Conservation (phyloP, 2,888 invertebrate genomes). For the Polymixis flavicincta region DNA sequence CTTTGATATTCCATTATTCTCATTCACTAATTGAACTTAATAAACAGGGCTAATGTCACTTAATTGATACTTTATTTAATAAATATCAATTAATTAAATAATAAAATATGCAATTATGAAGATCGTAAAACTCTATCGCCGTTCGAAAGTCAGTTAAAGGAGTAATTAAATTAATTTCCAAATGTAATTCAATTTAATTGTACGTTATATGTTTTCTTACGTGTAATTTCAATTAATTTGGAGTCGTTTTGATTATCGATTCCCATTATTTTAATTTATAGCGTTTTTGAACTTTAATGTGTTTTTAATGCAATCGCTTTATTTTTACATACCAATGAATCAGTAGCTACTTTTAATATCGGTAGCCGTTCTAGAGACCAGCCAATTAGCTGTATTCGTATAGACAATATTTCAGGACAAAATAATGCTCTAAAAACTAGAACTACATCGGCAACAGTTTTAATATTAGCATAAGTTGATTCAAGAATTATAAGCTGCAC, state of each 20-base stretch:
- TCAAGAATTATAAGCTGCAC: not conserved
- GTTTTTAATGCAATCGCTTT: slow-evolving; percentile 27
- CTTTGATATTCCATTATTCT: slow-evolving; percentile 61
- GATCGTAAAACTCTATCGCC: slow-evolving; percentile 29
- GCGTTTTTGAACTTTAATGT: slow-evolving; percentile 23
- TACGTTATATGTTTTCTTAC: slow-evolving; percentile 42
- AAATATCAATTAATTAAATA: slow-evolving; percentile 60
- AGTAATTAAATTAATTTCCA: slow-evolving; percentile 45
- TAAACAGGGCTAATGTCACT: slow-evolving; percentile 60
- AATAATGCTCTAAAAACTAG: too few species aligned
- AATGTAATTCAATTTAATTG: slow-evolving; percentile 54
- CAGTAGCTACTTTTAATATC: not conserved
- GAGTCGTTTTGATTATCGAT: slow-evolving; percentile 18
- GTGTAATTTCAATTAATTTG: slow-evolving; percentile 48
- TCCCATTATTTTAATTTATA: slow-evolving; percentile 44
- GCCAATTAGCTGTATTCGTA: not conserved
- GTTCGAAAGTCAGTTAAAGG: slow-evolving; percentile 44
- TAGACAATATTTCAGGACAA: not conserved
- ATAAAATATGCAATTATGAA: slow-evolving; percentile 60
- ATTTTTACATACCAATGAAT: slow-evolving; percentile 7
- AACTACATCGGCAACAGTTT: not conserved
- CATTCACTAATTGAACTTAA: slow-evolving; percentile 58
- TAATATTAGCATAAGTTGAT: not conserved
- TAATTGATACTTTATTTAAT: slow-evolving; percentile 61
- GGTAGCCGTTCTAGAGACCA: not conserved